phyloP scores from a whole-genome alignment of 1,140 invertebrate species.

The Bombus confusus region DNA sequence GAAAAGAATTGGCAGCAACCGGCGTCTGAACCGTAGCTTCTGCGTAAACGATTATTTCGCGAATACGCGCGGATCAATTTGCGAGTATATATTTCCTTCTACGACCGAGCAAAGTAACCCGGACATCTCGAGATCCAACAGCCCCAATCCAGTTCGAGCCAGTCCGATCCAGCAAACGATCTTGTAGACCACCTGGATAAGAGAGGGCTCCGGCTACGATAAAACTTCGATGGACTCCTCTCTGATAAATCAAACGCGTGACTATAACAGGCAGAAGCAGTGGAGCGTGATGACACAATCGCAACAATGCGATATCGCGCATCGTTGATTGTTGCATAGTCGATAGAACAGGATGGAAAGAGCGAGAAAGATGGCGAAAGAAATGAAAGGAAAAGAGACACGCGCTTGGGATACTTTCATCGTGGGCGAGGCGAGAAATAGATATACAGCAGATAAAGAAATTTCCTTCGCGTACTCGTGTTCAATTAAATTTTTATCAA shows the following conservation, averaged over 20 bases:
- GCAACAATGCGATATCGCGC: too few relatives aligned
- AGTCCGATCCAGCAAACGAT: slow-evolving; percentile 70
- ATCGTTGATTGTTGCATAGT: too few relatives aligned
- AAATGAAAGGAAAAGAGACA: neutral
- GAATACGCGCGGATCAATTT: slow-evolving; percentile 43
- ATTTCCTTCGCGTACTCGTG: neutral
- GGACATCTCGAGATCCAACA: slow-evolving; percentile 75
- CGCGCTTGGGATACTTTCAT: neutral
- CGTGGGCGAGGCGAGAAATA: neutral
- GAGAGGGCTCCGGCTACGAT: slow-evolving; percentile 10
- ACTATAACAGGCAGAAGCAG: neutral
- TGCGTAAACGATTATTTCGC: slow-evolving; percentile 57
- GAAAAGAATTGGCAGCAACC: neutral
- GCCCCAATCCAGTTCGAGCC: slow-evolving; percentile 78
- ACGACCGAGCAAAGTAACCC: slow-evolving; percentile 48
- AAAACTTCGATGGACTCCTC: slow-evolving; percentile 27
- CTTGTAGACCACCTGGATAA: slow-evolving; percentile 66
- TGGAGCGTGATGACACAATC: neutral
- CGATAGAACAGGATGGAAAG: neutral
- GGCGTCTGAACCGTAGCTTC: neutral
- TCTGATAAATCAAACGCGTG: neutral
- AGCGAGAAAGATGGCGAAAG: neutral
- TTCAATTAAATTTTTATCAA: too few relatives aligned
- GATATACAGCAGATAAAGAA: neutral
- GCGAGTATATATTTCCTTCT: slow-evolving; percentile 30